These are phyloP conservation scores for Beroe forskalii DNA, from an alignment of 37 sponge, comb jelly and placozoan species.

Conservation along the genomic window DNA sequence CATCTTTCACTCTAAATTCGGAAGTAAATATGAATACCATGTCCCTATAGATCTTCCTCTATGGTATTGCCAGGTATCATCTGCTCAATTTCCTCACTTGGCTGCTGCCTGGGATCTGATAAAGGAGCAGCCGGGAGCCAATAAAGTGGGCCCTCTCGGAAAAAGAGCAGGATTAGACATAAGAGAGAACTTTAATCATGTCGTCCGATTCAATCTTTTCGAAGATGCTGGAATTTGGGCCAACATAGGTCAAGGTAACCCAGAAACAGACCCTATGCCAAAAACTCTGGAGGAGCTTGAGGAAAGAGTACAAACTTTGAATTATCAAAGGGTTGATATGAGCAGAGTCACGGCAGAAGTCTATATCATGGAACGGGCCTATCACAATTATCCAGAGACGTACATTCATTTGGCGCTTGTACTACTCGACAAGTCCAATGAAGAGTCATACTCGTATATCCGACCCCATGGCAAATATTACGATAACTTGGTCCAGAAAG, in stretches of 20 bases:
- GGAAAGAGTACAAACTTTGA: background rate
- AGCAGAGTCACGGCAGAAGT: background rate
- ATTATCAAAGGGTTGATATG: background rate
- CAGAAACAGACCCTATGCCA: background rate
- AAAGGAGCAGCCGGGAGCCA: background rate
- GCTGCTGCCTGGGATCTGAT: background rate
- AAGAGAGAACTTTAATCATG: too few species aligned
- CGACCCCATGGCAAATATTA: too few species aligned
- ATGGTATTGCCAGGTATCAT: background rate
- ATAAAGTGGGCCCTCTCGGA: background rate
- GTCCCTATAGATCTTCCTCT: background rate
- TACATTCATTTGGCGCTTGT: too few species aligned
- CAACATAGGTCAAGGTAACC: too few species aligned
- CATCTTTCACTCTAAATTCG: too few species aligned
- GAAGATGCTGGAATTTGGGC: background rate
- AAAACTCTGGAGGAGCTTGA: background rate
- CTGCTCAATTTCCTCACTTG: background rate
- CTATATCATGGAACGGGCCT: background rate
- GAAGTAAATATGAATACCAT: background rate
- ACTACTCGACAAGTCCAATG: too few species aligned
- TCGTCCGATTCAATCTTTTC: background rate
- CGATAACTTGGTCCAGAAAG: too few species aligned
- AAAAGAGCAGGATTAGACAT: background rate
- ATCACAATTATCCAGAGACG: too few species aligned
- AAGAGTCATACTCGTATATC: too few species aligned